Conservation (phyloP, 2,113 vertebrate species). For the Balaeniceps rex region DNA sequence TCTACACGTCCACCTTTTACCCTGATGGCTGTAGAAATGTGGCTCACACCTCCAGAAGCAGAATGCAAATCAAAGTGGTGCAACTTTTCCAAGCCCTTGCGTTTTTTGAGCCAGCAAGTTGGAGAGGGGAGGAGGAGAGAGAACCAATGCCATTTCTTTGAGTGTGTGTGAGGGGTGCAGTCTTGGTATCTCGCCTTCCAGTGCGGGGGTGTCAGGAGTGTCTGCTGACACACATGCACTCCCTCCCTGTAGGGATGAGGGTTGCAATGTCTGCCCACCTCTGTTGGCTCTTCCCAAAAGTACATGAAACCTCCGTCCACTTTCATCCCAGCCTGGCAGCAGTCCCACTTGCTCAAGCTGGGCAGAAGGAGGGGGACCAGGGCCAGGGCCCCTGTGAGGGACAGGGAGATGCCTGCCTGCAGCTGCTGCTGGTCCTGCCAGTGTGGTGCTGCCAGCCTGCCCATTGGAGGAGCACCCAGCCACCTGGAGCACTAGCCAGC, state of each 20-base stretch:
- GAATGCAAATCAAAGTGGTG: not conserved
- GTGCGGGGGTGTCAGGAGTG: too few species aligned
- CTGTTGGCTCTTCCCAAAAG: not conserved
- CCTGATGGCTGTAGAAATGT: not conserved
- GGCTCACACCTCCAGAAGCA: not conserved
- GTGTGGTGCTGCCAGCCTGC: not conserved
- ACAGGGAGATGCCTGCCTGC: not conserved
- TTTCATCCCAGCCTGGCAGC: not conserved
- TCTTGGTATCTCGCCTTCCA: not conserved
- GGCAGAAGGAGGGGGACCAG: not conserved
- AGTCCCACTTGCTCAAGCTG: not conserved
- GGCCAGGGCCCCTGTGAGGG: too few species aligned
- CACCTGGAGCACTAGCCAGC: too few species aligned
- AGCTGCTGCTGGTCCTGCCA: too few species aligned
- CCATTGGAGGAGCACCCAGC: rapidly evolving
- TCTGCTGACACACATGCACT: not conserved
- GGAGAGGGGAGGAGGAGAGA: not conserved
- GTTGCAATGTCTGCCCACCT: not conserved
- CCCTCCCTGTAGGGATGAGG: not conserved
- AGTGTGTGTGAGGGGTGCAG: not conserved
- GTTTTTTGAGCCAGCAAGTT: not conserved
- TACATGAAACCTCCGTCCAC: not conserved
- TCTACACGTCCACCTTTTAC: not conserved
- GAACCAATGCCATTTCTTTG: rapidly evolving
- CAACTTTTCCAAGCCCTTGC: not conserved